Conservation (phyloP, 2,797 vertebrate species). For the Clarias pachynema region DNA sequence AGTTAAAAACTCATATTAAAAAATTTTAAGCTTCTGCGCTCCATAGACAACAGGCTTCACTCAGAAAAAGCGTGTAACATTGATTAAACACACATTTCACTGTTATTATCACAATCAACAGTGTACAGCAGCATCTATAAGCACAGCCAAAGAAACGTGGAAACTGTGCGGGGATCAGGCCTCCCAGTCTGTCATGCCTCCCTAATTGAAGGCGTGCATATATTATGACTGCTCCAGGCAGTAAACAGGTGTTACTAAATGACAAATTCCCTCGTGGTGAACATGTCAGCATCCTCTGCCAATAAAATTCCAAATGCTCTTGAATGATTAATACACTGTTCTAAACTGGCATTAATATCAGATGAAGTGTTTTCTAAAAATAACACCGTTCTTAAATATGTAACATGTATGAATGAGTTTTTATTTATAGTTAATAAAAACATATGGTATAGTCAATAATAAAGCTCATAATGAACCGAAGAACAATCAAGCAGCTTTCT, state of each 20-base stretch:
- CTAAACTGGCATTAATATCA: neutral
- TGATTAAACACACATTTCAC: conserved; percentile 7
- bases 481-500: neutral
- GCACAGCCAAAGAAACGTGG: conserved; percentile 3
- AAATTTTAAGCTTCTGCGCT: neutral
- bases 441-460: neutral
- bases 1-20: neutral
- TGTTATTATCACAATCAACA: conserved; percentile 5
- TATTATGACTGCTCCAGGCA: conserved; percentile 1
- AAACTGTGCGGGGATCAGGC: neutral
- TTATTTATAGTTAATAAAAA: neutral
- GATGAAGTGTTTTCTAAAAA: neutral
- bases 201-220: conserved; percentile 17
- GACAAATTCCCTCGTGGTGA: neutral
- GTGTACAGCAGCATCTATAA: neutral
- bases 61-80: neutral
- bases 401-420: neutral
- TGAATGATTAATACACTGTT: neutral
- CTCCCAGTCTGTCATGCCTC: neutral
- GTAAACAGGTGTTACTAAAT: conserved; percentile 22
- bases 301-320: conserved; percentile 10
- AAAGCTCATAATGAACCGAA: neutral
- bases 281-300: conserved; percentile 11
- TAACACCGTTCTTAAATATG: neutral
- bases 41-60: neutral